A percentile compares a stretch with the other conserved stretches of the same genome.
Evolutionary conservation across 1,140 invertebrate species (phyloP).

Genomic region (Lepidurus apus): DNA sequence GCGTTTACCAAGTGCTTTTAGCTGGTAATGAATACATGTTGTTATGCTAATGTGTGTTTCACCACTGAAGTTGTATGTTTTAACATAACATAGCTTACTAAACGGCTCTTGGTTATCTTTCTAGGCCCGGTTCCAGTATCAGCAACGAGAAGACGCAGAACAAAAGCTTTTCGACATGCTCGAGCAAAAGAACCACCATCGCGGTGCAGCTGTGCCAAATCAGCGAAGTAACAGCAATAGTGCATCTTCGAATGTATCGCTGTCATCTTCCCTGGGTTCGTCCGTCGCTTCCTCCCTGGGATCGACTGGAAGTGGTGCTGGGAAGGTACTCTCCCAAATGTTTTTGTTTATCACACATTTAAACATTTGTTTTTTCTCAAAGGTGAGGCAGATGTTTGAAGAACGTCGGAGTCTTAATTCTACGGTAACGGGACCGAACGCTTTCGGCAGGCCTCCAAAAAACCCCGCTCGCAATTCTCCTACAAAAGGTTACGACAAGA

Average conservation of each 20-base stretch:
- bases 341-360: not conserved
- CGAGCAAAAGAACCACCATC: slow-evolving; percentile 61
- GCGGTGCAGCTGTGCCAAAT: slow-evolving; percentile 49
- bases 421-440: slow-evolving; percentile 17
- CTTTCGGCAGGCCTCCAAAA: slow-evolving; percentile 30
- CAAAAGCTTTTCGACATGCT: slow-evolving; percentile 63
- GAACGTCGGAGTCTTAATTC: slow-evolving; percentile 52
- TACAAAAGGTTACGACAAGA: slow-evolving; percentile 60
- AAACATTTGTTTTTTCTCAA: not conserved
- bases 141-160: slow-evolving; percentile 64
- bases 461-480: slow-evolving; percentile 26
- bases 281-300: slow-evolving; percentile 42
- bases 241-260: slow-evolving; percentile 42
- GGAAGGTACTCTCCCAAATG: slow-evolving; percentile 29
- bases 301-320: slow-evolving; percentile 34
- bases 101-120: slow-evolving; percentile 35
- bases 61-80: too few relatives aligned
- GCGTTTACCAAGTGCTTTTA: too few relatives aligned
- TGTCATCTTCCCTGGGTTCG: slow-evolving; percentile 40
- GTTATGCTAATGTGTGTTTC: too few relatives aligned
- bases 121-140: slow-evolving; percentile 66
- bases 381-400: slow-evolving; percentile 74
- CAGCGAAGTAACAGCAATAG: slow-evolving; percentile 46
- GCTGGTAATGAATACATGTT: too few relatives aligned
- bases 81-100: not conserved